A percentile compares a stretch with the other conserved stretches of the same genome.
These are phyloP conservation scores for Ennomos erosarius DNA, from an alignment of 2,888 invertebrate species.

Conservation along the genomic window DNA sequence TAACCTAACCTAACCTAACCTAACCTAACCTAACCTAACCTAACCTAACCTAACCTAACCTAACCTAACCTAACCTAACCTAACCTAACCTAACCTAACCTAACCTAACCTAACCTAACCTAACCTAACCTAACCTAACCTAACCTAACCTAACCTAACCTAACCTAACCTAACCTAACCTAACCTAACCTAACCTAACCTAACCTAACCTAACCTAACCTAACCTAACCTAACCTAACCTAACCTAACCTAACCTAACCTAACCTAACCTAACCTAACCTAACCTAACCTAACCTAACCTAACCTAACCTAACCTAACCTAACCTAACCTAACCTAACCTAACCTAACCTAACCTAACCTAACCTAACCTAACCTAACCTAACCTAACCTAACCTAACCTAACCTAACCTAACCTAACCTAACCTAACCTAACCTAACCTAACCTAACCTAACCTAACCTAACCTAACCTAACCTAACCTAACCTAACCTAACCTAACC, in stretches of 20 bases:
- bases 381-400: constrained; percentile 1
- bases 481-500: constrained; percentile 1
- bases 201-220: constrained; percentile 1
- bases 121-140: constrained; percentile 1
- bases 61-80: constrained; percentile 1
- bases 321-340: constrained; percentile 1
- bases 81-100: constrained; percentile 1
- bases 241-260: constrained; percentile 1
- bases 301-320: constrained; percentile 1
- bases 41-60: constrained; percentile 1
- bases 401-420: constrained; percentile 1
- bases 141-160: constrained; percentile 1
- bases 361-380: constrained; percentile 1
- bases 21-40: constrained; percentile 1
- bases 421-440: constrained; percentile 1
- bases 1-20: constrained; percentile 1
- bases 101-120: constrained; percentile 1
- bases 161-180: constrained; percentile 1
- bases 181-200: constrained; percentile 1
- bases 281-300: constrained; percentile 1
- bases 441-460: constrained; percentile 1
- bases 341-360: constrained; percentile 1
- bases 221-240: constrained; percentile 1
- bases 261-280: constrained; percentile 1
- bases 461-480: constrained; percentile 1